phyloP scores from a whole-genome alignment of 2,888 invertebrate species.

The Rhagonycha lutea region DNA sequence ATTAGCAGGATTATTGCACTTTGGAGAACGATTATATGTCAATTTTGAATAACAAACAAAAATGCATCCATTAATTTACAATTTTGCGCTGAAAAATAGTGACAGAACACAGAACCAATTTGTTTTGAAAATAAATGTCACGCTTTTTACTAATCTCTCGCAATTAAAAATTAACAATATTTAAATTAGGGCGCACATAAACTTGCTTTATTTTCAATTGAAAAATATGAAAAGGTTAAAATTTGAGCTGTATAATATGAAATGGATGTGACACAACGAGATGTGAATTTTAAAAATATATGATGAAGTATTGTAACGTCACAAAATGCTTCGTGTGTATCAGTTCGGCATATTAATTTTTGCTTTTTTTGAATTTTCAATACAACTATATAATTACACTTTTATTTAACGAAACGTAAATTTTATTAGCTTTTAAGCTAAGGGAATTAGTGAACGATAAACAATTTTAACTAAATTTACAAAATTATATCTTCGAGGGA shows the following conservation, averaged over 20 bases:
- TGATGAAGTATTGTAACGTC: conserved; percentile 16
- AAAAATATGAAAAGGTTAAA: conserved; percentile 8
- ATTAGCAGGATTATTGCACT: conserved; percentile 21
- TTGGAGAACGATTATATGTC: conserved; percentile 14
- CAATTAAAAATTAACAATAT: not conserved
- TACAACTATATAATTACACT: not conserved
- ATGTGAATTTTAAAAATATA: conserved; percentile 16
- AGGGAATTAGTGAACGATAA: not conserved
- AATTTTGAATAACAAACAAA: not conserved
- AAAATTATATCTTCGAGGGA: not conserved
- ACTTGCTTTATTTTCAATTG: not conserved
- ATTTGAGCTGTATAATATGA: conserved; percentile 3
- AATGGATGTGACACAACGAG: conserved; percentile 13
- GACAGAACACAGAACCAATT: not conserved
- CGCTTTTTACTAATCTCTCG: not conserved
- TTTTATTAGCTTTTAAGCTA: not conserved
- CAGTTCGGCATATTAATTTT: conserved; percentile 3
- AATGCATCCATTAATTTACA: not conserved
- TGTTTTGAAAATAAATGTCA: not conserved
- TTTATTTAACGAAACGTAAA: not conserved
- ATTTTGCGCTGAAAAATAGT: not conserved
- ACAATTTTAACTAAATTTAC: not conserved
- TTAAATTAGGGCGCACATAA: not conserved
- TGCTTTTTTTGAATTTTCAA: not conserved
- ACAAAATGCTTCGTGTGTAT: conserved; percentile 7